Base-by-base conservation (phyloP, 2,113 vertebrate genomes). In the Pseudorectes ferrugineus region DNA sequence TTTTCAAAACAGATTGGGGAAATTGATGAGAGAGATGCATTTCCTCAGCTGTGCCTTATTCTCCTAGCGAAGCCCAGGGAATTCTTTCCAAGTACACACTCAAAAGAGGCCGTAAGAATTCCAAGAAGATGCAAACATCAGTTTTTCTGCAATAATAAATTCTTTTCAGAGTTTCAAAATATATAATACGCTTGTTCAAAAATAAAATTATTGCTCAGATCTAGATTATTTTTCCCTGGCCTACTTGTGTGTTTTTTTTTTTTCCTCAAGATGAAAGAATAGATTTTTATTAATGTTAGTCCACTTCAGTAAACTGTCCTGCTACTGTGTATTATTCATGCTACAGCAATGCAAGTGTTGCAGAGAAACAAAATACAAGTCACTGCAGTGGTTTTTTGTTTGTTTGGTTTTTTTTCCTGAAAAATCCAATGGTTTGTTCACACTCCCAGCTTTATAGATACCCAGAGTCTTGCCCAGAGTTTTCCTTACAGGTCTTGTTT, bases 1-100 rank as follows among this genome's bases (percentile, higher is more conserved):
- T 92, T 84, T 84, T 62, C 52, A 49, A 52, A 93, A 48, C 29
- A 85, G 49, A 19, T 58, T 85, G 72, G 36, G 43, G 36, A 68
- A 76, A 57, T 7, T 61, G 45, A 20, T 76, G 59, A 82, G 81
- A 68, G 57, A 66, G 52, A 54, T 82, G 25, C 45, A 19, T 85
- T 81, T 82, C 58, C 22, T 89, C 40, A 51, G 25, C 81, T 88
- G 29, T 70, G n/a, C 16, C 28, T 40, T 71, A 28, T n/a, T 95
- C 28, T 43, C 6, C 48, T 63, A 75, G 54, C 19, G 68, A 72
- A 85, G 19, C 26, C 28, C 15, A 4, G 33, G 40, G 26, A 89
- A 38, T 26, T 57, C 28, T 78, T 76, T 70, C 67, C 14, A 73
- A 76, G 33, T 49, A 35, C 20, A 19, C 10, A 2, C 28, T 70